phyloP scores from a whole-genome alignment of 2,797 vertebrate genomes.

The Danio aesculapii region DNA sequence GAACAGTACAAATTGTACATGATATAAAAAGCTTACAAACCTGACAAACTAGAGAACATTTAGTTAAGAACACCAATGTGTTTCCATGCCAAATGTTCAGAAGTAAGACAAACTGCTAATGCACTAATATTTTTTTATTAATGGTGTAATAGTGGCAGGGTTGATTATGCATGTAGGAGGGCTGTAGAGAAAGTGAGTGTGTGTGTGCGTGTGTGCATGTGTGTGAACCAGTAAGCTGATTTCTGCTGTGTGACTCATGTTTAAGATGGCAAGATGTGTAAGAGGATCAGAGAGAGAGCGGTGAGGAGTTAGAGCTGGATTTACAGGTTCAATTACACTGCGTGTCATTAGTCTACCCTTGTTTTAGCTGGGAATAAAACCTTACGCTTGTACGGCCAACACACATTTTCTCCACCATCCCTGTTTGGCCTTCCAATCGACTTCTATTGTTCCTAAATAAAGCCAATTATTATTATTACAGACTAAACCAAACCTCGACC shows the following conservation, averaged over 20 bases:
- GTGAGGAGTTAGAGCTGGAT: constrained; percentile 51
- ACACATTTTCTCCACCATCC: neutral
- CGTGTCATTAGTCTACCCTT: constrained; percentile 43
- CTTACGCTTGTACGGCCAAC: neutral
- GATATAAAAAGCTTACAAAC: neutral
- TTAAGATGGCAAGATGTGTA: constrained; percentile 46
- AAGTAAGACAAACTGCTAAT: constrained; percentile 12
- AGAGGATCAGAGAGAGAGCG: constrained; percentile 55
- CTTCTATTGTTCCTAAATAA: constrained; percentile 9
- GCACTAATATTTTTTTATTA: constrained; percentile 3
- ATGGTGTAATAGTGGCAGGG: neutral
- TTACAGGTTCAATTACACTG: constrained; percentile 52
- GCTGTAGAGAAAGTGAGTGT: neutral
- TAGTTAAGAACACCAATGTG: neutral
- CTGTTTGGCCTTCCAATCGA: neutral
- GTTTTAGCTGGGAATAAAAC: neutral
- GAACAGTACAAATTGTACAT: too few relatives aligned
- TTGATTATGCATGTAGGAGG: constrained; percentile 8
- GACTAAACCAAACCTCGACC: neutral
- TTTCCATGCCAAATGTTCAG: constrained; percentile 7
- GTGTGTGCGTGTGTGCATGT: constrained; percentile 14
- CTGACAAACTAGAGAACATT: neutral
- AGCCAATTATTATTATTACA: constrained; percentile 1
- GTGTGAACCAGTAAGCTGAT: constrained; percentile 34
- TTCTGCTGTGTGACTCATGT: constrained; percentile 50